Percentiles rank a stretch among this genome's conserved stretches.
phyloP scores from a whole-genome alignment of 1,140 invertebrate genomes.

The Adelges cooleyi region DNA sequence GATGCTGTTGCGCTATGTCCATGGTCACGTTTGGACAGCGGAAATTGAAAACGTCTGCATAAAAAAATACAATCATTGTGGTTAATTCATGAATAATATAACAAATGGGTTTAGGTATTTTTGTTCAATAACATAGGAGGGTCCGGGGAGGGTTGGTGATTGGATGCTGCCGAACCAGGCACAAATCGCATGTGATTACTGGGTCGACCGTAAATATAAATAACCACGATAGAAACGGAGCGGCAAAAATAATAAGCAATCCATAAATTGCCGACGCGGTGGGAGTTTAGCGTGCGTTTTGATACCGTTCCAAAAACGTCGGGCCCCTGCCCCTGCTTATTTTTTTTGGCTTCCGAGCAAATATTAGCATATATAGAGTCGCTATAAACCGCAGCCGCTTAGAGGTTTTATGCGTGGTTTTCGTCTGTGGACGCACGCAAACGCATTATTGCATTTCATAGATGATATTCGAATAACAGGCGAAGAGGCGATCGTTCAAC shows the following conservation, averaged over 20 bases:
- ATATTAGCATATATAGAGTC: conserved; percentile 1
- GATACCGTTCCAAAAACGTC: conserved; percentile 10
- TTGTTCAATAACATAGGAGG: no score
- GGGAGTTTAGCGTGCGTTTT: conserved; percentile 2
- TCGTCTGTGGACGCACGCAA: not conserved
- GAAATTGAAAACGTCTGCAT: conserved; percentile 69
- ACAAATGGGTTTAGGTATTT: no score
- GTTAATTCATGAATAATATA: not conserved
- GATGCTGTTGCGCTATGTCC: conserved; percentile 59
- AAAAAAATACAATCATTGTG: conserved; percentile 17
- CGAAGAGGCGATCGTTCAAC: no score
- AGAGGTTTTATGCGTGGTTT: no score
- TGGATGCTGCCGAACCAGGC: no score
- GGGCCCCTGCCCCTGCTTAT: not conserved
- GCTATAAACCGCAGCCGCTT: not conserved
- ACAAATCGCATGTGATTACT: no score
- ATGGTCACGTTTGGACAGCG: conserved; percentile 68
- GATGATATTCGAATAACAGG: no score
- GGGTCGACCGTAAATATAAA: not conserved
- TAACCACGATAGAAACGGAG: conserved; percentile 5
- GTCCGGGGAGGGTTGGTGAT: no score
- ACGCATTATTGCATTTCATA: not conserved
- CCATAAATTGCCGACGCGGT: not conserved
- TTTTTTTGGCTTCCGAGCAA: conserved; percentile 6
- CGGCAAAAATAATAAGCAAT: conserved; percentile 12